A percentile compares a stretch with the other conserved stretches of the same genome.
These are phyloP conservation scores for Sarcophaga variegata DNA, from an alignment of 2,888 invertebrate species.

Conservation along the genomic window DNA sequence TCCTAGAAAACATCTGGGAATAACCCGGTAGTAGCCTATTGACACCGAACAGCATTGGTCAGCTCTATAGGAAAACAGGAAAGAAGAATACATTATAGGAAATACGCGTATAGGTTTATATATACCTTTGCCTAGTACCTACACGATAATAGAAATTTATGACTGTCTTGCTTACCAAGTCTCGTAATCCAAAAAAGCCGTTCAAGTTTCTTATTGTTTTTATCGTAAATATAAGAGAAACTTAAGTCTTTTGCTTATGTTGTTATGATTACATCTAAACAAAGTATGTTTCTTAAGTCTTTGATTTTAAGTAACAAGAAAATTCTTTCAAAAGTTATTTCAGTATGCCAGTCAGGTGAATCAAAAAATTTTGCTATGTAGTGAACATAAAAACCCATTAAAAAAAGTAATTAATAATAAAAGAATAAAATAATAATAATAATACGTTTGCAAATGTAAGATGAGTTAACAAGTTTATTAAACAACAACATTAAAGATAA, in stretches of 20 bases:
- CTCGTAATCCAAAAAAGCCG: too few species aligned
- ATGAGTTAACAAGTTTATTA: constrained; percentile 57
- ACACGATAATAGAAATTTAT: too few species aligned
- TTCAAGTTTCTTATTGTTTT: too few species aligned
- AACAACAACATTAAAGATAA: background rate
- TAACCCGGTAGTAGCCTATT: too few species aligned
- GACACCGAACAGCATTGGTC: too few species aligned
- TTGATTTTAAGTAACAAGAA: constrained; percentile 14
- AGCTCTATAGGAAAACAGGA: too few species aligned
- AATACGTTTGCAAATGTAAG: constrained; percentile 24
- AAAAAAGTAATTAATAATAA: constrained; percentile 4
- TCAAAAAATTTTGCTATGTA: background rate
- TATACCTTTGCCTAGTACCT: too few species aligned
- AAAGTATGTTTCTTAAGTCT: constrained; percentile 42
- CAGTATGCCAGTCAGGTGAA: background rate
- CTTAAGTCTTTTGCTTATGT: constrained; percentile 27
- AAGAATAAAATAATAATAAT: background rate
- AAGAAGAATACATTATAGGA: too few species aligned
- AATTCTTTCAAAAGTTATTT: constrained; percentile 12
- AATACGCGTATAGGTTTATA: too few species aligned
- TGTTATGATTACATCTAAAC: background rate
- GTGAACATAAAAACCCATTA: background rate
- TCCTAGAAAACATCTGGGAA: too few species aligned
- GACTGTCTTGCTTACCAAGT: too few species aligned
- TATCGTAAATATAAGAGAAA: too few species aligned